A percentile compares a stretch with the other conserved stretches of the same genome.
These are phyloP conservation scores for Pelosia muscerda DNA, from an alignment of 2,888 invertebrate species.

Conservation along the genomic window DNA sequence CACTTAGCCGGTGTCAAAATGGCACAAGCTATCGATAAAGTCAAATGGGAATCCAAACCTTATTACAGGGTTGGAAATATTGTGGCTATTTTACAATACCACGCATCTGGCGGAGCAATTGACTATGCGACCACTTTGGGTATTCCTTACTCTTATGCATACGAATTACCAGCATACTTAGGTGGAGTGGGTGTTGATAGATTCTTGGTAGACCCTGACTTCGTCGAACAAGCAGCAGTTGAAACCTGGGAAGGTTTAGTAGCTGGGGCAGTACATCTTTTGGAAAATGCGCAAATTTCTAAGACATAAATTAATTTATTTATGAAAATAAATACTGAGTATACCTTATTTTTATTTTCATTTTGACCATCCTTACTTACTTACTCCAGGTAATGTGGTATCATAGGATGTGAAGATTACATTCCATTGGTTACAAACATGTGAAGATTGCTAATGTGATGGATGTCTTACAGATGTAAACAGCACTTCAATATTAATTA, in stretches of 20 bases:
- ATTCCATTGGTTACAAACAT: too few relatives aligned
- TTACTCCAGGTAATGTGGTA: too few relatives aligned
- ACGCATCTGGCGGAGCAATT: constrained; percentile 88
- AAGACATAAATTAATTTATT: too few relatives aligned
- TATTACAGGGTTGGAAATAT: constrained; percentile 84
- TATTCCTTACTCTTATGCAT: constrained; percentile 87
- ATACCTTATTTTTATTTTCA: too few relatives aligned
- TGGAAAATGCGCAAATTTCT: constrained; percentile 26
- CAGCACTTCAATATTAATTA: too few relatives aligned
- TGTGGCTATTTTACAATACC: constrained; percentile 78
- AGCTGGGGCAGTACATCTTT: constrained; percentile 77
- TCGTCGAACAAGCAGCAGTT: constrained; percentile 84
- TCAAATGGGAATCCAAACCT: constrained; percentile 74
- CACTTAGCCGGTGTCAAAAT: constrained; percentile 72
- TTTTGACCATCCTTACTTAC: too few relatives aligned
- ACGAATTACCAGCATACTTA: constrained; percentile 83
- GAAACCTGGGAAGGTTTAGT: constrained; percentile 89
- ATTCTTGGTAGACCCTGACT: constrained; percentile 84
- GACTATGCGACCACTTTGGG: constrained; percentile 86
- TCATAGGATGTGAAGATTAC: too few relatives aligned
- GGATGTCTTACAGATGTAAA: too few relatives aligned
- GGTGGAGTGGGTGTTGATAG: constrained; percentile 56
- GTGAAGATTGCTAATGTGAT: too few relatives aligned
- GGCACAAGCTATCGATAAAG: constrained; percentile 77
- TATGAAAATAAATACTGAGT: too few relatives aligned